Conservation (phyloP, 2,113 vertebrate genomes). For the Astur gentilis region DNA sequence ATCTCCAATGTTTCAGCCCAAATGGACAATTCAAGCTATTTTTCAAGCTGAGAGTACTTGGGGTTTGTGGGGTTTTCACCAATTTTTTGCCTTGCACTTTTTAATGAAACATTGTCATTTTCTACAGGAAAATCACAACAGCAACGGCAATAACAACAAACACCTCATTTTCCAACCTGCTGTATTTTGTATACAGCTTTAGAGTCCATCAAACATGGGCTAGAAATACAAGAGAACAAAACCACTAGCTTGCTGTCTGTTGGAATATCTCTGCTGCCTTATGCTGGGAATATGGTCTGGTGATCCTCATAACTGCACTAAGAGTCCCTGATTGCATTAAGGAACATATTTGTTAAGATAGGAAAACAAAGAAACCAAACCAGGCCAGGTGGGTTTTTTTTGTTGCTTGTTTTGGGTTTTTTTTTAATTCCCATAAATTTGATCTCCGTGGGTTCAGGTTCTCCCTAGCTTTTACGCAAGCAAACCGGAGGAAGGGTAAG, state of each 20-base stretch:
- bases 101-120: neutral
- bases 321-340: neutral
- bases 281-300: neutral
- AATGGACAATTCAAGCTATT: neutral
- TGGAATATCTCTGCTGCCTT: neutral
- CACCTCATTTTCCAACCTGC: neutral
- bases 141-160: neutral
- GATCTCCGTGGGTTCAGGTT: neutral
- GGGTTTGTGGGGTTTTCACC: neutral
- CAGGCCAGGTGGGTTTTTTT: neutral
- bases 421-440: neutral
- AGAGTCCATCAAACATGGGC: neutral
- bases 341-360: neutral
- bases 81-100: neutral
- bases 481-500: neutral
- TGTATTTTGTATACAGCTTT: neutral
- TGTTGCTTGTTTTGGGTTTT: neutral
- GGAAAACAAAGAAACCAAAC: neutral
- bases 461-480: neutral
- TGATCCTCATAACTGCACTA: neutral
- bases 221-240: neutral
- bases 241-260: fast-evolving
- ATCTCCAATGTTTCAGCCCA: neutral
- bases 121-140: neutral
- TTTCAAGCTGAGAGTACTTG: neutral